Percentiles rank a stretch among this genome's conserved stretches.
phyloP scores from a whole-genome alignment of 2,888 invertebrate genomes.

The Margaritifera margaritifera region DNA sequence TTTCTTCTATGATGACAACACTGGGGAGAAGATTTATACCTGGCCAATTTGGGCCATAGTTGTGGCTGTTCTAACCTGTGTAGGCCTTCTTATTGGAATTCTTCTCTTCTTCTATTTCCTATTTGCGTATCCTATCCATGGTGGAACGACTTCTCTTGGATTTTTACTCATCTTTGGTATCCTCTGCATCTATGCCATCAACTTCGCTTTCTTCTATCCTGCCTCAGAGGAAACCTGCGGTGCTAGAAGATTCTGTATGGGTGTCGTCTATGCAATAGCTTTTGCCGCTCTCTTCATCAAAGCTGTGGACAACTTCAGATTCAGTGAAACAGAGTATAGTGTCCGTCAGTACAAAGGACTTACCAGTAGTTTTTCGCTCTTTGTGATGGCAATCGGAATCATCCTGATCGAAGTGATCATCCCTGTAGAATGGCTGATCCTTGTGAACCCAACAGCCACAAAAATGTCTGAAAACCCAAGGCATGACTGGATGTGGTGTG shows the following conservation, averaged over 20 bases:
- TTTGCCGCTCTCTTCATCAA: conserved; percentile 73
- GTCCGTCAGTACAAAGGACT: conserved; percentile 53
- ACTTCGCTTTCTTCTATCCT: conserved; percentile 73
- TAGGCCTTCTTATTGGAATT: conserved; percentile 70
- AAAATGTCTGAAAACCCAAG: conserved; percentile 28
- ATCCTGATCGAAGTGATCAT: conserved; percentile 71
- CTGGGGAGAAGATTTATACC: conserved; percentile 43
- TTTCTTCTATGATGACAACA: conserved; percentile 45
- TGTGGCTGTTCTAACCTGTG: conserved; percentile 61
- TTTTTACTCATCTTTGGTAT: conserved; percentile 74
- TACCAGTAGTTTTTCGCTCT: conserved; percentile 66
- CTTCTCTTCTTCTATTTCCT: conserved; percentile 71
- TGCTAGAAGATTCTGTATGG: conserved; percentile 71
- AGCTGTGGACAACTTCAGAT: conserved; percentile 72
- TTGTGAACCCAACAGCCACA: conserved; percentile 69
- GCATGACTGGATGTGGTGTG: conserved; percentile 66
- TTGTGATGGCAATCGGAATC: conserved; percentile 65
- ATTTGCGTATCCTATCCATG: conserved; percentile 68
- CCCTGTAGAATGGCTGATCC: conserved; percentile 72
- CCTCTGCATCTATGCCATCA: conserved; percentile 72
- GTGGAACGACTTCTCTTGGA: conserved; percentile 71
- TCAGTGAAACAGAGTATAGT: conserved; percentile 49
- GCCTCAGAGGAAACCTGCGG: conserved; percentile 71
- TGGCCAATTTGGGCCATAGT: conserved; percentile 69
- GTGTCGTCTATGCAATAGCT: conserved; percentile 73